Percentiles rank a stretch among this genome's conserved stretches.
Conservation (phyloP, 2,797 vertebrate genomes). For the Semaprochilodus insignis region DNA sequence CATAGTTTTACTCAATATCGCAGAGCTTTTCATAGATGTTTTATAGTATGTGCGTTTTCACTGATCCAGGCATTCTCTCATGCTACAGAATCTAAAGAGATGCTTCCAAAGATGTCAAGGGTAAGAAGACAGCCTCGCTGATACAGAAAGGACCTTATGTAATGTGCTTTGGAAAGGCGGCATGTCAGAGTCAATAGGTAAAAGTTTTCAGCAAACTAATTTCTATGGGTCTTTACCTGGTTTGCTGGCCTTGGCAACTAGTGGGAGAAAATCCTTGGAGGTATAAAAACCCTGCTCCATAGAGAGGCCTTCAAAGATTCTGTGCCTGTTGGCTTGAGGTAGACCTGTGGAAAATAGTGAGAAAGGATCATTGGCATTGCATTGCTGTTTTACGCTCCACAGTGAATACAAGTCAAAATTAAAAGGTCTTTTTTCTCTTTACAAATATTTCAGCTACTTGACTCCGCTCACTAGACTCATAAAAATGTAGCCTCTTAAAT, state of each 20-base stretch:
- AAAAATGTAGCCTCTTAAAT: background rate
- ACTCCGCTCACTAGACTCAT: background rate
- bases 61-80: conserved; percentile 23
- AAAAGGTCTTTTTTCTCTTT: background rate
- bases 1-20: conserved; percentile 33
- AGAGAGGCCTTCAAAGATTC: conserved; percentile 84
- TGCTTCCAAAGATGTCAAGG: conserved; percentile 39
- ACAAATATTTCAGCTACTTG: background rate
- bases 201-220: conserved; percentile 17
- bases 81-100: conserved; percentile 11
- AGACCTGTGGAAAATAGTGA: conserved; percentile 79
- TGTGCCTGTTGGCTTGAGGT: conserved; percentile 89
- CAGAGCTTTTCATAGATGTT: conserved; percentile 11
- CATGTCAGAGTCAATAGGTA: background rate
- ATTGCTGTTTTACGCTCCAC: background rate
- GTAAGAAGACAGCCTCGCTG: background rate
- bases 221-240: conserved; percentile 76
- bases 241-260: conserved; percentile 92
- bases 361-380: background rate
- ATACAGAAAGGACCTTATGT: background rate
- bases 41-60: conserved; percentile 21
- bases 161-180: conserved; percentile 24
- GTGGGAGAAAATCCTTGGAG: conserved; percentile 93
- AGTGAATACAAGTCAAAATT: conserved; percentile 3
- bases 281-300: conserved; percentile 91